Evolutionary conservation across 2,888 invertebrate genomes (phyloP).

Genomic region (Heteromyza rotundicornis): DNA sequence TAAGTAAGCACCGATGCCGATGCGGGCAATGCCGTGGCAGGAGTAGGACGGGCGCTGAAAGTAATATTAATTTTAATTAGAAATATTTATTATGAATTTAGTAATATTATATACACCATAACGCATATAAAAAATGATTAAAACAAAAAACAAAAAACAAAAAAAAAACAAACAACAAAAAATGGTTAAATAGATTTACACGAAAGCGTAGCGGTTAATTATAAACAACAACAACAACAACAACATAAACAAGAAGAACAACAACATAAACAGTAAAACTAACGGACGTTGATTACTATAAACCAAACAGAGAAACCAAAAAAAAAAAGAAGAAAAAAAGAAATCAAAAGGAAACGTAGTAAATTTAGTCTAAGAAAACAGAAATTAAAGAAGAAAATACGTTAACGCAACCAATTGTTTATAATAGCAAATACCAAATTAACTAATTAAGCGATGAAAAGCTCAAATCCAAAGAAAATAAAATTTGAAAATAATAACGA

Average conservation of each 20-base stretch:
- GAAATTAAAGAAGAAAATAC: background rate
- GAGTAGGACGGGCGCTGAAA: constrained; percentile 51
- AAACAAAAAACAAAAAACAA: constrained; percentile 5
- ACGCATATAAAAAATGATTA: constrained; percentile 18
- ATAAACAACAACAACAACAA: too few relatives aligned
- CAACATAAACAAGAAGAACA: constrained; percentile 2
- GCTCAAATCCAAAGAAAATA: background rate
- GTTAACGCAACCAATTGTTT: background rate
- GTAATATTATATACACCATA: constrained; percentile 48
- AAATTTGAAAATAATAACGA: constrained; percentile 25
- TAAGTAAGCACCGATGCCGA: constrained; percentile 54
- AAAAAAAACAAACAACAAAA: background rate
- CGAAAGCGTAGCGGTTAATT: too few relatives aligned
- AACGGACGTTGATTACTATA: background rate
- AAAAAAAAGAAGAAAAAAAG: constrained; percentile 17
- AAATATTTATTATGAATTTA: constrained; percentile 25
- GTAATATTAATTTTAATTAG: constrained; percentile 31
- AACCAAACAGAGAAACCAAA: background rate
- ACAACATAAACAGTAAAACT: background rate
- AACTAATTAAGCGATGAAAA: too few relatives aligned
- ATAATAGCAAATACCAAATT: too few relatives aligned
- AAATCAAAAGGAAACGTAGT: constrained; percentile 19
- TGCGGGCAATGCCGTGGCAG: constrained; percentile 11
- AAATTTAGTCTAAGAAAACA: background rate
- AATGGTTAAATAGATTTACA: constrained; percentile 5